Conservation (phyloP, 2,113 vertebrate genomes). For the Coryphaenoides rupestris region DNA sequence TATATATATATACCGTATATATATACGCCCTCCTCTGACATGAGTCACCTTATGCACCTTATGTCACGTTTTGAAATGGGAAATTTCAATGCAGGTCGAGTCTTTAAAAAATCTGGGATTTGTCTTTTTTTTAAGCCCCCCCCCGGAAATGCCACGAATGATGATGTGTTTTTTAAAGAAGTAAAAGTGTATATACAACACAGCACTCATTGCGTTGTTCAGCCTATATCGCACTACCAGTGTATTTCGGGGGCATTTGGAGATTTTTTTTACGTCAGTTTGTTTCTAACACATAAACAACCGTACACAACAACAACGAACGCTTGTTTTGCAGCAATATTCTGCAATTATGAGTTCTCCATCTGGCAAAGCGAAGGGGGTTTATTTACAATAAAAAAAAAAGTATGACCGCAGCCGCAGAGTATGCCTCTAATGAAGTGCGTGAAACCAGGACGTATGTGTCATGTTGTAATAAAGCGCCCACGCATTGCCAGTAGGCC, state of each 20-base stretch:
- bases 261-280: too few relatives aligned
- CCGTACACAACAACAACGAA: too few relatives aligned
- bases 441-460: constrained; percentile 53
- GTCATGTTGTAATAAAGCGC: constrained; percentile 67
- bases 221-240: too few relatives aligned
- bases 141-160: too few relatives aligned
- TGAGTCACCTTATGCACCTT: constrained; percentile 25
- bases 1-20: too few relatives aligned
- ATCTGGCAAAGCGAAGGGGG: background rate
- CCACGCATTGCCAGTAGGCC: constrained; percentile 59
- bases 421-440: constrained; percentile 54
- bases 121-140: too few relatives aligned
- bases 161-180: too few relatives aligned
- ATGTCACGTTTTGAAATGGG: constrained; percentile 30
- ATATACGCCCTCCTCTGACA: constrained; percentile 42
- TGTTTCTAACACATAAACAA: too few relatives aligned
- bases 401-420: background rate
- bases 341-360: background rate
- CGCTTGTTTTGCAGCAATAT: constrained; percentile 9
- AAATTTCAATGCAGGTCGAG: constrained; percentile 11
- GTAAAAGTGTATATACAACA: too few relatives aligned
- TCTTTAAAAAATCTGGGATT: too few relatives aligned
- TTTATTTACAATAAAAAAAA: background rate
- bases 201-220: too few relatives aligned
- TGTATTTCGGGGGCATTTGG: too few relatives aligned